These are phyloP conservation scores for Cephonodes hylas DNA, from an alignment of 2,888 invertebrate species.

Conservation along the genomic window DNA sequence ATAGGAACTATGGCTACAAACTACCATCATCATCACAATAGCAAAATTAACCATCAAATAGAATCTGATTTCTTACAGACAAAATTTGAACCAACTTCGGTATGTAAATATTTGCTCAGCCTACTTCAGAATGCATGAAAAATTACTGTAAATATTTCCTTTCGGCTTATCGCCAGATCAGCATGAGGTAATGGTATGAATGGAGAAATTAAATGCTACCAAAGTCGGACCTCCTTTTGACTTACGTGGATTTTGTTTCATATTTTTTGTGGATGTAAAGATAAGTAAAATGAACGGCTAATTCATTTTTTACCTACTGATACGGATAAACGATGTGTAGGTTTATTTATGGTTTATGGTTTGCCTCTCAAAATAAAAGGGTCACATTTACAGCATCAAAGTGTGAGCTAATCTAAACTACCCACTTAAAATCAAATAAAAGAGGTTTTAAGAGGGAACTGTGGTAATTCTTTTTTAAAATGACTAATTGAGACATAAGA, in stretches of 20 bases:
- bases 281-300: background rate
- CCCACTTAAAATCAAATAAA: no score
- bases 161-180: slow-evolving; percentile 5
- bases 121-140: slow-evolving; percentile 9
- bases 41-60: background rate
- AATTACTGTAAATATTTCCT: slow-evolving; percentile 10
- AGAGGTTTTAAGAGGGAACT: no score
- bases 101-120: background rate
- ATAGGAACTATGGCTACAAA: no score
- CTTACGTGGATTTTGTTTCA: background rate
- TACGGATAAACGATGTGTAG: background rate
- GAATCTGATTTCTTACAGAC: background rate
- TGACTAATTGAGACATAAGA: no score
- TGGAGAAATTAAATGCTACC: background rate
- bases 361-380: no score
- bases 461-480: no score
- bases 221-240: background rate
- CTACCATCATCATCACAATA: no score
- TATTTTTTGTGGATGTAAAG: background rate
- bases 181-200: background rate
- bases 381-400: no score
- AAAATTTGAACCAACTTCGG: background rate
- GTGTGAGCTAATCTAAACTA: no score
- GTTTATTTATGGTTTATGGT: background rate
- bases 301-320: background rate